Percentiles rank a stretch among this genome's conserved stretches.
These are phyloP conservation scores for Euwallacea fornicatus DNA, from an alignment of 1,140 invertebrate genomes.

Conservation along the genomic window DNA sequence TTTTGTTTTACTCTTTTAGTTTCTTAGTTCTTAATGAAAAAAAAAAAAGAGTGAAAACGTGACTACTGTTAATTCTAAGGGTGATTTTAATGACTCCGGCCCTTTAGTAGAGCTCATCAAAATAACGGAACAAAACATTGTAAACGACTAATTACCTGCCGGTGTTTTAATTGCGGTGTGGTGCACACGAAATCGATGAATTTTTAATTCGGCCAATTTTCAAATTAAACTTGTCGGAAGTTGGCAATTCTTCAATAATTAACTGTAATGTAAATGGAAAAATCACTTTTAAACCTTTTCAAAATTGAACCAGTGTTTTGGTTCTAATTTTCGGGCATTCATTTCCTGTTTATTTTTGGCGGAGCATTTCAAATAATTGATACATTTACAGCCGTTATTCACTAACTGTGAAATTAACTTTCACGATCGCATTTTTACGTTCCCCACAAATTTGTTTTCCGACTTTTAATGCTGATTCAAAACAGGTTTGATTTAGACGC, in stretches of 20 bases:
- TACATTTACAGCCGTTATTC: conserved; percentile 45
- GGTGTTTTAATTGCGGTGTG: neutral
- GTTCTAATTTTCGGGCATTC: conserved; percentile 40
- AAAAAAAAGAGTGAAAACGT: conserved; percentile 3
- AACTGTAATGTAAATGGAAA: neutral
- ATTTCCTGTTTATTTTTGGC: conserved; percentile 44
- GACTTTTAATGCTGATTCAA: conserved; percentile 13
- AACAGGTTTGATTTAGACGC: neutral
- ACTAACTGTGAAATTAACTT: conserved; percentile 47
- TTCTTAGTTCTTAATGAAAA: conserved; percentile 11
- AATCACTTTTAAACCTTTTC: conserved; percentile 38
- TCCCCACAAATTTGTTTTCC: conserved; percentile 43
- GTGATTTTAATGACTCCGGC: neutral
- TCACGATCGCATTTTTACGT: conserved; percentile 38
- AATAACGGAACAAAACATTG: neutral
- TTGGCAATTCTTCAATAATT: neutral
- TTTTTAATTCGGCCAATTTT: conserved; percentile 2
- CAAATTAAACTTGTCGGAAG: conserved; percentile 3
- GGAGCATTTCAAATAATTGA: conserved; percentile 43
- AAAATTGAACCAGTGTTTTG: conserved; percentile 24
- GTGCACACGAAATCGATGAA: neutral
- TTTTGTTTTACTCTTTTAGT: conserved; percentile 26
- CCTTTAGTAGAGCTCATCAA: neutral
- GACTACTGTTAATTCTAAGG: neutral
- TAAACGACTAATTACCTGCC: neutral